Base-by-base conservation (phyloP, 2,888 invertebrate species). In the Eristalis intricaria region DNA sequence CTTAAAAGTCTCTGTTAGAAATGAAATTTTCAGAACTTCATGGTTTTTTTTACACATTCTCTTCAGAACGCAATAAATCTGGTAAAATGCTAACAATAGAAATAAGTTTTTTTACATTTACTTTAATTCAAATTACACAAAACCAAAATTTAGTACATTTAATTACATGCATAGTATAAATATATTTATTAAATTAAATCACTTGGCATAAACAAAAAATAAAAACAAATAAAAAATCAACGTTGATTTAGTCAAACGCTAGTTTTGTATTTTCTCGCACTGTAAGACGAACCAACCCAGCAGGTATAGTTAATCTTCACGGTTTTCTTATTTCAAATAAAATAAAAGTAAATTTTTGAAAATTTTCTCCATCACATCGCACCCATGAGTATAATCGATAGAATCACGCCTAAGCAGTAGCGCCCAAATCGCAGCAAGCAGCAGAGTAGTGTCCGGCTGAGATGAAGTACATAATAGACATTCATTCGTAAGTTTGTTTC, bases 341-440 rank as follows among this genome's bases (percentile, higher is more conserved):
- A 7, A 19, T 19, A 7, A 60, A 56, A 38, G 23, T 74, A 38
- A 66, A 70, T 40, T 70, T 74, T 76, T 58, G 70, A 23, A 61
- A 75, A 11, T 19, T 29, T 56, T 75, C 66, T 75, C 66, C 19
- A 32, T 75, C 68, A 56, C 22, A 76, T 38, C 58, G 38, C 81
- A 77, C 85, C 26, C 40, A 76, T 35, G 56, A 66, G 4, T 69
- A 35, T 70, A 15, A 78, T 69, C 69, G 69, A 61, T 87, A 83
- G 63, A 71, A 35, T 75, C 83, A 87, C 83, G 78, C 83, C 50
- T 87, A 83, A 75, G 64, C 86, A 75, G 79, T 83, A 83, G 70
- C 56, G 70, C 56, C 74, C 76, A 65, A n/a, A 50, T 35, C 32
- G 38, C 79, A 75, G 40, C 66, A 78, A 65, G 32, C 65, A 82